Evolutionary conservation across 2,797 vertebrate genomes (phyloP).

Genomic region (Eidolon dupreanum): DNA sequence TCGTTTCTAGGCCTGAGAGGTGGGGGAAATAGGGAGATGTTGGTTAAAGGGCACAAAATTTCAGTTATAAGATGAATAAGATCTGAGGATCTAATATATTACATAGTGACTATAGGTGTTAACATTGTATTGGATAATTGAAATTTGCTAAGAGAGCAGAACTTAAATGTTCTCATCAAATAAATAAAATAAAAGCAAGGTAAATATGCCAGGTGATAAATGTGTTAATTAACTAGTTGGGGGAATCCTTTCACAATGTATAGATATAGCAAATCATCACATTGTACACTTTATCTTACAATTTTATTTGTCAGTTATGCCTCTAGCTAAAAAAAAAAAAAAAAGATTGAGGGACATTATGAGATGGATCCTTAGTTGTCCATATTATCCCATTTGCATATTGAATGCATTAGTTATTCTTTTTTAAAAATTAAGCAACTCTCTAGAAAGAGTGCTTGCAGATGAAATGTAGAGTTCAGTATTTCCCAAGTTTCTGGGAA

Average conservation of each 20-base stretch:
- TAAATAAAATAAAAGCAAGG: neutral
- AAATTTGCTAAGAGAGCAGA: neutral
- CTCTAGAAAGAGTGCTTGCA: neutral
- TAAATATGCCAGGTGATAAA: neutral
- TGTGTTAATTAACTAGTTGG: neutral
- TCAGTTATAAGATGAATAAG: neutral
- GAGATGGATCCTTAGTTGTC: neutral
- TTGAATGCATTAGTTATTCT: neutral
- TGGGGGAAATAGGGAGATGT: neutral
- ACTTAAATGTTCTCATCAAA: neutral
- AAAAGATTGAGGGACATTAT: neutral
- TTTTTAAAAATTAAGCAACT: neutral
- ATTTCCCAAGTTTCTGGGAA: neutral
- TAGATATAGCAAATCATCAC: neutral
- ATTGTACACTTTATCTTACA: neutral
- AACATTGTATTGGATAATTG: neutral
- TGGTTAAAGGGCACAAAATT: neutral
- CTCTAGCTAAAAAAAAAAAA: neutral
- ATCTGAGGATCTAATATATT: neutral
- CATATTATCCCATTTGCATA: neutral
- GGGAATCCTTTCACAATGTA: neutral
- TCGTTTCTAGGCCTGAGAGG: neutral
- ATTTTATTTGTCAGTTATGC: neutral
- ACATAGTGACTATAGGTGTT: neutral
- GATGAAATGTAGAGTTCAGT: neutral